Percentiles rank a stretch among this genome's conserved stretches.
Evolutionary conservation across 2,113 vertebrate genomes (phyloP).

Genomic region (Nothoprocta perdicaria): DNA sequence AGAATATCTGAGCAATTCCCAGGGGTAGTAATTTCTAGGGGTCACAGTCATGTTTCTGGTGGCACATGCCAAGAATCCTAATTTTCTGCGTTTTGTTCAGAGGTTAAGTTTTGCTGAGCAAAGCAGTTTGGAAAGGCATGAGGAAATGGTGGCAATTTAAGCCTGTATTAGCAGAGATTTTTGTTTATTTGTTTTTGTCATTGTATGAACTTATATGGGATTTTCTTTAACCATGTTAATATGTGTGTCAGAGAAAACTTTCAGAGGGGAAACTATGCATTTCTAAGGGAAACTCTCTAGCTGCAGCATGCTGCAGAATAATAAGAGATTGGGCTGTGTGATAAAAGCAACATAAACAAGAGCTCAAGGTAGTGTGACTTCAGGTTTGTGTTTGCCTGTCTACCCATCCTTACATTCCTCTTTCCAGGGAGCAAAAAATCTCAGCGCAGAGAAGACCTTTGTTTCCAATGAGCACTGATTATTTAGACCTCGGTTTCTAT

Average conservation of each 20-base stretch:
- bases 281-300: neutral
- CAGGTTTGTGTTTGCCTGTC: neutral
- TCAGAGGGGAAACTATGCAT: neutral
- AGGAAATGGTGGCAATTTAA: constrained; percentile 15
- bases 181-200: neutral
- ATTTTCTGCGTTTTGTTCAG: neutral
- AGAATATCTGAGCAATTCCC: neutral
- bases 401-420: neutral
- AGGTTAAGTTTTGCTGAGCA: constrained; percentile 17
- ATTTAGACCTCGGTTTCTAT: neutral
- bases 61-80: neutral
- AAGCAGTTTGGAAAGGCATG: neutral
- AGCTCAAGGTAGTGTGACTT: neutral
- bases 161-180: neutral
- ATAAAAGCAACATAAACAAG: neutral
- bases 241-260: neutral
- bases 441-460: neutral
- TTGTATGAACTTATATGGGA: neutral
- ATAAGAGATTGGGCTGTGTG: neutral
- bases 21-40: neutral
- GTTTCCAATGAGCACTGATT: neutral
- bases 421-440: neutral
- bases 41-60: neutral
- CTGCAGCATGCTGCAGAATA: neutral
- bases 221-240: neutral